phyloP scores from a whole-genome alignment of 2,113 vertebrate species.

The Semnornis frantzii region DNA sequence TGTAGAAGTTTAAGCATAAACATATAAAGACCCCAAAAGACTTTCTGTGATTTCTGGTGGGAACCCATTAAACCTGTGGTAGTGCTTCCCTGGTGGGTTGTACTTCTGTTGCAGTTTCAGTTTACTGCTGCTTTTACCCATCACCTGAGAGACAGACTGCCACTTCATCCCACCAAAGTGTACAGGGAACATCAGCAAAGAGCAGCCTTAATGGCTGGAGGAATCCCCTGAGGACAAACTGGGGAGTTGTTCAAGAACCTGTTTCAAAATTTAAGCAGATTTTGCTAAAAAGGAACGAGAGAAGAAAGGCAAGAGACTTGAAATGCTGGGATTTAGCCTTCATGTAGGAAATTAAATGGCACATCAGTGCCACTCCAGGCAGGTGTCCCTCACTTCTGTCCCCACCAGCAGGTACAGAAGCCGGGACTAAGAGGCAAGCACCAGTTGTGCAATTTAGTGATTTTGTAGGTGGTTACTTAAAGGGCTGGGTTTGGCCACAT shows the following conservation, averaged over 20 bases:
- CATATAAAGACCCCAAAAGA: conserved; percentile 53
- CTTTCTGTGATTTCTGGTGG: conserved; percentile 61
- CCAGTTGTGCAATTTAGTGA: neutral
- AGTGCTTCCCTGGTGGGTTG: conserved; percentile 66
- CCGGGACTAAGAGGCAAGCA: neutral
- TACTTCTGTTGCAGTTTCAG: conserved; percentile 66
- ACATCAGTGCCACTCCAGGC: neutral
- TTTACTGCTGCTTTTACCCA: conserved; percentile 68
- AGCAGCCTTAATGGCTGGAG: conserved; percentile 50
- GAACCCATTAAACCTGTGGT: conserved; percentile 64
- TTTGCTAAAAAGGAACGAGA: conserved; percentile 28
- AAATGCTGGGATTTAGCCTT: conserved; percentile 16
- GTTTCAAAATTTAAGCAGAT: conserved; percentile 61
- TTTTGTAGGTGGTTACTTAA: neutral
- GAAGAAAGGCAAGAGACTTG: neutral
- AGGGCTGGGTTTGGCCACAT: no score
- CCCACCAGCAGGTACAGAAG: neutral
- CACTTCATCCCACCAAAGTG: conserved; percentile 57
- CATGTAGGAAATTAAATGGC: neutral
- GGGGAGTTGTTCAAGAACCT: conserved; percentile 41
- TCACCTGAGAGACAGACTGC: conserved; percentile 55
- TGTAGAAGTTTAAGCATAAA: conserved; percentile 6
- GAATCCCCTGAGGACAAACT: conserved; percentile 45
- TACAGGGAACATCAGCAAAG: conserved; percentile 52
- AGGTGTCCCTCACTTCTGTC: neutral